These are phyloP conservation scores for Luidia sarsii DNA, from an alignment of 53 echinoderm and acorn worm species.

Conservation along the genomic window DNA sequence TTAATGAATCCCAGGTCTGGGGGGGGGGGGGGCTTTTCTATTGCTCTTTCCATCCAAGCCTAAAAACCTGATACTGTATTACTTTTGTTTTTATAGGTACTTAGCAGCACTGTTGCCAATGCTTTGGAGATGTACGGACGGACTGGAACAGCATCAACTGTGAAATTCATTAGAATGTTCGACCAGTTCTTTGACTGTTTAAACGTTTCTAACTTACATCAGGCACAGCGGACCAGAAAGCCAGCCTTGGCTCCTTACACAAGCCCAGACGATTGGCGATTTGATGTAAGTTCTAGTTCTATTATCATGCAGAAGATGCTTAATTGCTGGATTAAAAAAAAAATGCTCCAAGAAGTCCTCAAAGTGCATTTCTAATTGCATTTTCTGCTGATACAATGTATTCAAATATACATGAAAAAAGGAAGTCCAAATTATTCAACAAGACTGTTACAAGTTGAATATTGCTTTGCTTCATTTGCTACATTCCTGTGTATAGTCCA, in stretches of 20 bases:
- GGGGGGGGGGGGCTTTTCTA: too few species aligned
- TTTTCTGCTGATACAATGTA: too few species aligned
- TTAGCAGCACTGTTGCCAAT: slow-evolving; percentile 59
- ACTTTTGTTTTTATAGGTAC: slow-evolving; percentile 17
- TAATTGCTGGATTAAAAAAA: too few species aligned
- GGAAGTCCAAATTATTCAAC: too few species aligned
- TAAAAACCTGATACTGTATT: too few species aligned
- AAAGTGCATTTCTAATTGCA: background rate
- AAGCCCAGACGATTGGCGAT: slow-evolving; percentile 25
- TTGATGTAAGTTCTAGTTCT: slow-evolving; percentile 10
- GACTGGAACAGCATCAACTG: background rate
- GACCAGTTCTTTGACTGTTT: slow-evolving; percentile 55
- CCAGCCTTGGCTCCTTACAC: slow-evolving; percentile 18
- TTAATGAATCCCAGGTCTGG: too few species aligned
- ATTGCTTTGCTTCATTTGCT: too few species aligned
- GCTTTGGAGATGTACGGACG: slow-evolving; percentile 19
- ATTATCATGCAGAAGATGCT: background rate
- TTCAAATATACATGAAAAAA: too few species aligned
- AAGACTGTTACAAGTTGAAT: too few species aligned
- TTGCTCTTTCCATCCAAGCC: too few species aligned
- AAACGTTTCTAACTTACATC: slow-evolving; percentile 25
- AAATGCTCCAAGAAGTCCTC: background rate
- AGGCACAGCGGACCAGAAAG: slow-evolving; percentile 7
- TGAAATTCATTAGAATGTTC: slow-evolving; percentile 55
- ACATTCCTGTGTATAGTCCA: too few species aligned